These are phyloP conservation scores for Calameuta filiformis DNA, from an alignment of 2,888 invertebrate genomes.

Conservation along the genomic window DNA sequence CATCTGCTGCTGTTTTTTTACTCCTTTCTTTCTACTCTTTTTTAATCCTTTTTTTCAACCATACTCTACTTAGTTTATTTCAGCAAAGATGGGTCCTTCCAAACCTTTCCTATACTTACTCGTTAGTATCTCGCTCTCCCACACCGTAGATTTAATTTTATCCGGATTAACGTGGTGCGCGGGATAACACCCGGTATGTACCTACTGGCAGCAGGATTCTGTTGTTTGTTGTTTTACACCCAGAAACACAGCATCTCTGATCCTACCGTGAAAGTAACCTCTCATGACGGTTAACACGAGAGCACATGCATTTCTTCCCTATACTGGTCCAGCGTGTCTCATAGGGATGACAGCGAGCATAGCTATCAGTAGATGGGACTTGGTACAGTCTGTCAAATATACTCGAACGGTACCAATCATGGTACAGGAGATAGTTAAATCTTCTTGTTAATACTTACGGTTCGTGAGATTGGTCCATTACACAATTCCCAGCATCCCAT, in stretches of 20 bases:
- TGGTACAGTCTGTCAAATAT: background rate
- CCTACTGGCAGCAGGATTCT: slow-evolving; percentile 20
- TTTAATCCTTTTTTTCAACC: background rate
- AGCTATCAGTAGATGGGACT: background rate
- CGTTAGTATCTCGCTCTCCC: slow-evolving; percentile 47
- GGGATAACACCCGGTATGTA: slow-evolving; percentile 9
- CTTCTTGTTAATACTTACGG: background rate
- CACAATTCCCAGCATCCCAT: background rate
- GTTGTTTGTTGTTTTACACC: slow-evolving; percentile 43
- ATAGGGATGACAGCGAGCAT: background rate
- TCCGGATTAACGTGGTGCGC: slow-evolving; percentile 44
- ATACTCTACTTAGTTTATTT: background rate
- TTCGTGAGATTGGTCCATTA: background rate
- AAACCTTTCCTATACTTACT: slow-evolving; percentile 22
- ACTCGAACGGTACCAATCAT: background rate
- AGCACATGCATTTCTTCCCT: background rate
- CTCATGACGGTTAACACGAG: background rate
- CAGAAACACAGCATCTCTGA: slow-evolving; percentile 24
- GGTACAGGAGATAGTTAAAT: background rate
- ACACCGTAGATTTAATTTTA: slow-evolving; percentile 50
- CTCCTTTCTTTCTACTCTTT: background rate
- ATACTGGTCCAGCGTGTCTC: background rate
- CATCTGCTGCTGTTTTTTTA: background rate
- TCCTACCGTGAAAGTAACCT: background rate
- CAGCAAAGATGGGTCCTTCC: background rate